These are phyloP conservation scores for Eudemis profundana DNA, from an alignment of 2,888 invertebrate species.

Conservation along the genomic window DNA sequence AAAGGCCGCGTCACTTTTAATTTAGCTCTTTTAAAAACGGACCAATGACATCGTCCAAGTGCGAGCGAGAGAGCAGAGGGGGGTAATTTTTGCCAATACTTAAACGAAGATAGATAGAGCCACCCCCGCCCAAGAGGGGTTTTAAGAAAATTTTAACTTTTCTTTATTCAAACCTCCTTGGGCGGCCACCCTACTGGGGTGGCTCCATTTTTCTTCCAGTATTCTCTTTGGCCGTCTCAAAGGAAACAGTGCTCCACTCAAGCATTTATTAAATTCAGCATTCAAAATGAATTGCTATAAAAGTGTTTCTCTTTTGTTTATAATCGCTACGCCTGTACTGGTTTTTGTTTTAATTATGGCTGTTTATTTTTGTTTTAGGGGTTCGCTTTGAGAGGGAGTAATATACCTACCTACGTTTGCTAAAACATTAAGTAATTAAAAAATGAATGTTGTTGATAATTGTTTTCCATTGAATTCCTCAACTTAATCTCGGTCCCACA, in stretches of 20 bases:
- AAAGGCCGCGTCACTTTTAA: conserved; percentile 51
- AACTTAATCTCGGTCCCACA: no score
- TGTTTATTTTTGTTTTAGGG: conserved; percentile 23
- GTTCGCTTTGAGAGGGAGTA: conserved; percentile 3
- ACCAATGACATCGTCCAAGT: conserved; percentile 71
- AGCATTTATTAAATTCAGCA: conserved; percentile 83
- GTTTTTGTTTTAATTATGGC: conserved; percentile 33
- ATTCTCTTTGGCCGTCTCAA: conserved; percentile 82
- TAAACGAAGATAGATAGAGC: conserved; percentile 82
- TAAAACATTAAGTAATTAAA: no score
- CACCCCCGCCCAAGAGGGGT: conserved; percentile 64
- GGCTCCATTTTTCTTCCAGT: conserved; percentile 75
- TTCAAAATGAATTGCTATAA: conserved; percentile 75
- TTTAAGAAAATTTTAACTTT: conserved; percentile 85
- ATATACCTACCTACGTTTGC: background rate
- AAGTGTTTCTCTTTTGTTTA: conserved; percentile 64
- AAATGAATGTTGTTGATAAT: no score
- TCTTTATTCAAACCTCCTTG: conserved; percentile 76
- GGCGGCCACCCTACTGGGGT: conserved; percentile 54
- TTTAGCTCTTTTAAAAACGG: conserved; percentile 63
- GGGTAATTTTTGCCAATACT: conserved; percentile 84
- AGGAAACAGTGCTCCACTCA: conserved; percentile 75
- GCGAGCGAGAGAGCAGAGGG: conserved; percentile 64
- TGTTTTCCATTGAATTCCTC: no score
- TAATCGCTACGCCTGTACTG: conserved; percentile 37